Base-by-base conservation (phyloP, 1,140 invertebrate genomes). In the Apis cerana region DNA sequence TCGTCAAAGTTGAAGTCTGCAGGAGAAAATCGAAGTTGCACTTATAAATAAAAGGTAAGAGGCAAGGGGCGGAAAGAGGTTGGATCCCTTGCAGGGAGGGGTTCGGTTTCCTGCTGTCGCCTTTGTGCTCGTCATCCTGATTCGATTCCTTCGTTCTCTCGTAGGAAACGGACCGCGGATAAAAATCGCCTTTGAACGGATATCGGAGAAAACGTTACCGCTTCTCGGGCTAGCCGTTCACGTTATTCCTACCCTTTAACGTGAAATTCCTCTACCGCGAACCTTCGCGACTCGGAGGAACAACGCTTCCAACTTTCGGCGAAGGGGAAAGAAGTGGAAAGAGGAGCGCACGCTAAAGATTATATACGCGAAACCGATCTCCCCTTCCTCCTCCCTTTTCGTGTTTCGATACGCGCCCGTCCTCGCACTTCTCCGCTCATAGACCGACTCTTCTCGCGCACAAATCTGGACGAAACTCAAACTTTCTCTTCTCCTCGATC, bases 61-160 rank as follows among this genome's bases (percentile, higher is more conserved):
- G 65, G 23, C 27, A 23, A 59, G 15, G 71, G 2, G 12, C 23
- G 64, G 17, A 52, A 43, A 75, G 54, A 75, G 58, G 79, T 68
- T 8, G 54, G 79, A 67, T 59, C 80, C 68, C 65, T 82, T 56
- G 61, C 61, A 61, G 54, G 27, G 33, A 3, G 52, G 71, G 77
- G 77, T 62, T 88, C 86, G 76, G 74, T 88, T 83, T 88, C 83
- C 64, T 80, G 68, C 87, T 75, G 87, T 85, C 76, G 83, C 50
- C 87, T 88, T 88, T 88, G 87, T 88, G 81, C 87, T 88, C 87
- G 87, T 88, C 87, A 88, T 88, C 76, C 72, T 88, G 87, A 88
- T 88, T 88, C 83, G 83, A 88, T 88, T 88, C 86, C 75, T 85
- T 43, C 75, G 75, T 85, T 78, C 86, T 88, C 77, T 85, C 72